Evolutionary conservation across 1,140 invertebrate genomes (phyloP).

Genomic region (Psix sp.): DNA sequence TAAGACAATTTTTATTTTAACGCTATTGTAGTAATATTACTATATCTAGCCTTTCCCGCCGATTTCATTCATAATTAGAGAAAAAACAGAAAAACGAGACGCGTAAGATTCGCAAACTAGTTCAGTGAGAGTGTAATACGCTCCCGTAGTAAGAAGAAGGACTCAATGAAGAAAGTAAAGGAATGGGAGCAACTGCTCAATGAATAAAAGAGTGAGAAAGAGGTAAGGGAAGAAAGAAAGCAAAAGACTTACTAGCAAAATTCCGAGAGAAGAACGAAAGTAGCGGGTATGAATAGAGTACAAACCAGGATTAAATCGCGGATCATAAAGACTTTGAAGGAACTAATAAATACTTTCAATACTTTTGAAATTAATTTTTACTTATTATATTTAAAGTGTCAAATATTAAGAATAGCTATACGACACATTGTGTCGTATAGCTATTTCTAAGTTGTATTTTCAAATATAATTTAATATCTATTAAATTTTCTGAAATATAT

Average conservation of each 20-base stretch:
- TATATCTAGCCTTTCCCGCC: slow-evolving; percentile 48
- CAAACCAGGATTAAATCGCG: slow-evolving; percentile 63
- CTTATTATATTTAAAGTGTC: too few relatives aligned
- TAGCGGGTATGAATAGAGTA: slow-evolving; percentile 32
- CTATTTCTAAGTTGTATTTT: too few relatives aligned
- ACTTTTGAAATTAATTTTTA: too few relatives aligned
- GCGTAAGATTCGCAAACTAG: slow-evolving; percentile 62
- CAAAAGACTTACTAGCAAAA: slow-evolving; percentile 59
- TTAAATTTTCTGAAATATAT: too few relatives aligned
- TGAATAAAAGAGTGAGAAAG: slow-evolving; percentile 73
- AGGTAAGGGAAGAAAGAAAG: slow-evolving; percentile 59
- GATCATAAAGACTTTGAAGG: slow-evolving; percentile 75
- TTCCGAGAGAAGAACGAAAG: slow-evolving; percentile 41
- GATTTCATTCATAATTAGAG: slow-evolving; percentile 78
- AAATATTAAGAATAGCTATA: too few relatives aligned
- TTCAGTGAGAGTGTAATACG: slow-evolving; percentile 69
- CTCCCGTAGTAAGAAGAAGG: slow-evolving; percentile 76
- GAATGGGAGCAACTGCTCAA: slow-evolving; percentile 70
- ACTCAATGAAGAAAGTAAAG: slow-evolving; percentile 76
- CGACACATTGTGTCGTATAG: too few relatives aligned
- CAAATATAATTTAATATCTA: too few relatives aligned
- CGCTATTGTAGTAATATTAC: slow-evolving; percentile 32
- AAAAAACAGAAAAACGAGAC: slow-evolving; percentile 64
- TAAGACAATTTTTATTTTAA: slow-evolving; percentile 32
- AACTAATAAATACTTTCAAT: too few relatives aligned